Conservation (phyloP, 2,797 vertebrate species). For the Myiotriccus ornatus region DNA sequence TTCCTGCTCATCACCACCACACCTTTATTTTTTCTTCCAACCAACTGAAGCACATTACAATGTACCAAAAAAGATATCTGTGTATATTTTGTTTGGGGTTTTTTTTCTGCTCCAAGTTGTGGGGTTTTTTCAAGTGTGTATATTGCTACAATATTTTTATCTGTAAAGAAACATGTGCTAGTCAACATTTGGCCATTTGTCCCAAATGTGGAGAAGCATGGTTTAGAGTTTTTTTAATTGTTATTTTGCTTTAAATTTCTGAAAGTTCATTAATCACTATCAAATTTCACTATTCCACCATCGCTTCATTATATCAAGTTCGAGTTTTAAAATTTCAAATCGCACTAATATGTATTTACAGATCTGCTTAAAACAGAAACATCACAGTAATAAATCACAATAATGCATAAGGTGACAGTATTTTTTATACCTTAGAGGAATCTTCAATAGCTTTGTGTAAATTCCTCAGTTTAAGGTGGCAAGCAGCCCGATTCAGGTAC, state of each 20-base stretch:
- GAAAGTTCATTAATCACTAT: neutral
- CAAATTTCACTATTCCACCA: neutral
- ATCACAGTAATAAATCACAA: neutral
- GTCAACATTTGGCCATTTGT: neutral
- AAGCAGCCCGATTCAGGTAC: constrained; percentile 91
- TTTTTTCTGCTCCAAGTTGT: neutral
- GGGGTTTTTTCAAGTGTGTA: neutral
- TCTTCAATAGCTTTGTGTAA: constrained; percentile 92
- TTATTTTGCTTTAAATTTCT: neutral
- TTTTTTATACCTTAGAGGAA: constrained; percentile 84
- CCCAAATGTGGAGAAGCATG: neutral
- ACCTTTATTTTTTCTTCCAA: neutral
- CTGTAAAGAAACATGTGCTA: neutral
- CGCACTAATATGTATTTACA: neutral
- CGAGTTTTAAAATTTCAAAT: neutral
- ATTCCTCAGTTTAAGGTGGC: constrained; percentile 91
- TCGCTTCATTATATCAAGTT: neutral
- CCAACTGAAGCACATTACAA: neutral
- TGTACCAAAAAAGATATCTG: neutral
- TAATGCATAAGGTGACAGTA: neutral
- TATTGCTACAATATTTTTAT: neutral
- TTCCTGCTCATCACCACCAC: neutral
- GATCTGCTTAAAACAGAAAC: neutral
- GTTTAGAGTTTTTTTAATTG: neutral
- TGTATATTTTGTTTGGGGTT: neutral